These are phyloP conservation scores for Actias luna DNA, from an alignment of 2,888 invertebrate genomes.

Conservation along the genomic window DNA sequence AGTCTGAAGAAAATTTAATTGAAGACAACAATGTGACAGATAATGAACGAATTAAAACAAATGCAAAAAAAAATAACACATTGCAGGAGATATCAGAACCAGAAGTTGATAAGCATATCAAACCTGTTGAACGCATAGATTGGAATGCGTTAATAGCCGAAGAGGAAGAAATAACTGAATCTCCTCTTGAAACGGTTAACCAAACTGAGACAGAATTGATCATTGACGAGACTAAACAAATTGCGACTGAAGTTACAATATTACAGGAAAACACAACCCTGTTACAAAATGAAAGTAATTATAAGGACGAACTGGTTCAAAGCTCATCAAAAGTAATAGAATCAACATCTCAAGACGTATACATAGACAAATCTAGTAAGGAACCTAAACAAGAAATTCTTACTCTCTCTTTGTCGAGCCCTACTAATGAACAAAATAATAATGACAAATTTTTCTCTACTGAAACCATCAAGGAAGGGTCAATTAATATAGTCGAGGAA, in stretches of 20 bases:
- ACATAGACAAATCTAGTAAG: conserved; percentile 16
- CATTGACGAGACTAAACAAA: conserved; percentile 36
- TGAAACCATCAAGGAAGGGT: conserved; percentile 48
- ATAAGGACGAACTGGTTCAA: neutral
- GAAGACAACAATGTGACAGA: conserved; percentile 15
- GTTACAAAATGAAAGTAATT: conserved; percentile 23
- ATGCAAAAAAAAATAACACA: conserved; percentile 14
- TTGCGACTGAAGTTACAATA: conserved; percentile 72
- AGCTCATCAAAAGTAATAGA: neutral
- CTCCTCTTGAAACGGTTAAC: conserved; percentile 42
- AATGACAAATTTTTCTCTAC: conserved; percentile 61
- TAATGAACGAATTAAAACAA: neutral
- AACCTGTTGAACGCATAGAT: conserved; percentile 63
- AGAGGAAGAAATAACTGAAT: conserved; percentile 55
- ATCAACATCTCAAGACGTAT: conserved; percentile 15
- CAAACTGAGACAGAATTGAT: conserved; percentile 33
- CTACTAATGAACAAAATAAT: conserved; percentile 65
- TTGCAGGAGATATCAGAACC: conserved; percentile 21
- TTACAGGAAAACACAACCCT: conserved; percentile 46
- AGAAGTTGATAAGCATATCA: conserved; percentile 32
- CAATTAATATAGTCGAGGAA: conserved; percentile 58
- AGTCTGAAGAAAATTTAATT: neutral
- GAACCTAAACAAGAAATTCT: conserved; percentile 24
- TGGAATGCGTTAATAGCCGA: conserved; percentile 72
- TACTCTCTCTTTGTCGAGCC: conserved; percentile 28